Conservation (phyloP, 2,888 invertebrate species). For the Lypha dubia region DNA sequence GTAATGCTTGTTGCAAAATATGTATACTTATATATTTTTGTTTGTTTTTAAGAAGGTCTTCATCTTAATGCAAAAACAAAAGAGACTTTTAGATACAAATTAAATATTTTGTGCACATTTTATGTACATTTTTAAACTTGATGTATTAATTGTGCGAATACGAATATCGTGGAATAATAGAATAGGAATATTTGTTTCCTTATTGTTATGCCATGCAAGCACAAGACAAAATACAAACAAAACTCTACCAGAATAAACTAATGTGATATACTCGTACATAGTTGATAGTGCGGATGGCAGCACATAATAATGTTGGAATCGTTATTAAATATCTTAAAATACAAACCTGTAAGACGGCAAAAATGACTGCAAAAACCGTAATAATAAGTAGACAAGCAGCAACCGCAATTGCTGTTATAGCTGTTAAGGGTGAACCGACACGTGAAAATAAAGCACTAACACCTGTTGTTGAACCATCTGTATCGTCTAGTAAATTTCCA, state of each 20-base stretch:
- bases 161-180: no score
- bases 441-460: conserved; percentile 79
- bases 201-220: conserved; percentile 7
- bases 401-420: conserved; percentile 87
- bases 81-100: no score
- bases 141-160: no score
- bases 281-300: not conserved
- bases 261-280: no score
- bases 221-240: not conserved
- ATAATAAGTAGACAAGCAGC: conserved; percentile 88
- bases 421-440: conserved; percentile 85
- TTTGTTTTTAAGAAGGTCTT: no score
- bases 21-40: no score
- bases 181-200: not conserved
- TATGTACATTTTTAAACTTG: no score
- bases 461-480: conserved; percentile 69
- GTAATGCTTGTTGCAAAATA: no score
- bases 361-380: conserved; percentile 88
- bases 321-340: conserved; percentile 47
- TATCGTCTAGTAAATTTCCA: conserved; percentile 73
- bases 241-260: not conserved
- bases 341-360: conserved; percentile 89
- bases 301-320: conserved; percentile 6
- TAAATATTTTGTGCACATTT: no score
- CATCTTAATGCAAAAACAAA: no score